Evolutionary conservation across 1,140 invertebrate species (phyloP), one percentile per base, ranked within the genome.

Genomic region (Drosophila seguyi): DNA sequence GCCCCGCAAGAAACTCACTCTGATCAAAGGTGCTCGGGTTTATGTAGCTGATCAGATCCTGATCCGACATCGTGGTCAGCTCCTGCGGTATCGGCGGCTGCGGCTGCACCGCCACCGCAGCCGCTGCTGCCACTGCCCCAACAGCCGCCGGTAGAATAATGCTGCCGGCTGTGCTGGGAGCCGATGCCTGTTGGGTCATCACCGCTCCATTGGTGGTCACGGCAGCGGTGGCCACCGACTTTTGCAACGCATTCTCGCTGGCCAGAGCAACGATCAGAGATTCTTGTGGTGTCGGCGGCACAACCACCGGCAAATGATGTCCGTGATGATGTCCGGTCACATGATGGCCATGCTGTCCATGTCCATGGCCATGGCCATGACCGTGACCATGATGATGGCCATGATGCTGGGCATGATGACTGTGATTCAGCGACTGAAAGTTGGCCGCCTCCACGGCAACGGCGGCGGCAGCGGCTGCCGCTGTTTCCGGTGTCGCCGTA

Each of bases 21-120:
- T 96, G 95, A 93, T 97, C 96, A 87, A 97, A 97, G 92, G 96
- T 96, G 93, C 95, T 97, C 16, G 96, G 96, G 94, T 97, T 97
- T 55, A 97, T 97, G 91, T 97, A 97, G 88, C 95, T 97, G 52
- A 97, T 94, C 61, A 97, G 94, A 93, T 97, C 97, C 91, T 96
- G 96, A 82, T 97, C 96, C 56, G 96, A 96, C 95, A 97, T 96
- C 53, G 95, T 95, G 20, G 96, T 96, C 61, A 97, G 93, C 29
- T 96, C 95, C 90, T 96, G 95, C 3, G 95, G 94, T 71, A 95
- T 93, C 87, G 95, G 95, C 4, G 94, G 93, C 36, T 91, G 87
- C 4, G 94, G 93, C 31, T 91, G 87, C 2, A 92, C 90, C 14
- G 86, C 81, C 44, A 84, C 90, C 2, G 91, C 85, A 2, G 86